Evolutionary conservation across 2,888 invertebrate genomes (phyloP), one percentile per base, ranked within the genome.

Genomic region (Rhagium mordax): DNA sequence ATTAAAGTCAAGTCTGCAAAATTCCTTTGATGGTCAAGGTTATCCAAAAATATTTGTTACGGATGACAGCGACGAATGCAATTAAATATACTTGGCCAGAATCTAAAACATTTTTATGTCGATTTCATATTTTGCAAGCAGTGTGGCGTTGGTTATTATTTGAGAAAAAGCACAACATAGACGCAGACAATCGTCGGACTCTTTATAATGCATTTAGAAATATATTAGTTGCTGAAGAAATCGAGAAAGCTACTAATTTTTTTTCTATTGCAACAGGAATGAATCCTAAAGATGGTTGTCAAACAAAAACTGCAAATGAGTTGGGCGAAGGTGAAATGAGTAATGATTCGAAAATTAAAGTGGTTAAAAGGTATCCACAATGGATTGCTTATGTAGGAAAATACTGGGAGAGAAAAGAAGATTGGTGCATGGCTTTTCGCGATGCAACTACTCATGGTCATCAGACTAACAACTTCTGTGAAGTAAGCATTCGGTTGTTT

Each of bases 11-110:
- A 47, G 16, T 60, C n/a, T 70, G 13, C 10, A 47, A 24, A 49
- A 65, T 51, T 8, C 29, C 7, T 70, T 74, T 47, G 13, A 53
- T 61, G 64, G 49, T 18, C 47, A 61, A 27, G 51, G 67, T 20
- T 67, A 8, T 47, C 74, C 71, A 18, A 71, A 68, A 61, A 8
- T 74, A 1, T 41, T 74, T 55, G 47, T 72, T 20, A 69, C 72
- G 21, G 69, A 72, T 41, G 64, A 72, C 21, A 69, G 16, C 8
- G 51, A 51, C 18, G 51, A 66, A 27, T n/a, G 66, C 49, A 18
- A 7, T 66, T 16, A 66, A 66, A 51, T 16, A 66, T 66, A 51
- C 15, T 66, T 66, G 20, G 5, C 48, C 41, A 15, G 27, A 66
- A 4, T 59, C 27, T 24, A 49, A 53, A 51, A 66, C 51, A 53